Conservation (phyloP, 1,140 invertebrate species). For the Drosophila asahinai region DNA sequence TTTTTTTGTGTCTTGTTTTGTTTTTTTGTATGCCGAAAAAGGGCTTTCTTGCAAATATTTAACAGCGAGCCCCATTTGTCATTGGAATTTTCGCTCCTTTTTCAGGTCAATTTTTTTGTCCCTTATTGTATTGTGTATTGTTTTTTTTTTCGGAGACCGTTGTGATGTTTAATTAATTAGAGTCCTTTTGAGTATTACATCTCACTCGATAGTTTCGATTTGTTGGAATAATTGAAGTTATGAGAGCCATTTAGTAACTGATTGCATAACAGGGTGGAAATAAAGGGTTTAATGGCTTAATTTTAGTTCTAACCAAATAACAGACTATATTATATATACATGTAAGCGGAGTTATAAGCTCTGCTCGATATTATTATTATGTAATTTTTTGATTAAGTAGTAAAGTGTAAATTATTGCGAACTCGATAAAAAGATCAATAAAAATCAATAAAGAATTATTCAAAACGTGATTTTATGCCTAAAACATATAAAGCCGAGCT, state of each 20-base stretch:
- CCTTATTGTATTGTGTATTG: conserved; percentile 11
- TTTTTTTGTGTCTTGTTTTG: conserved; percentile 22
- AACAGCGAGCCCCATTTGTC: conserved; percentile 56
- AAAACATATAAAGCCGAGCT: too few species aligned
- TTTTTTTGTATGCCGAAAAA: conserved; percentile 38
- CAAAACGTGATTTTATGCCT: too few species aligned
- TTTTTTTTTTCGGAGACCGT: conserved; percentile 33
- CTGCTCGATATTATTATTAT: too few species aligned
- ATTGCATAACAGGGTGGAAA: neutral
- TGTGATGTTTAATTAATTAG: conserved; percentile 80
- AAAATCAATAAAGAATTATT: too few species aligned
- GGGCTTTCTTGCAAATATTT: conserved; percentile 61
- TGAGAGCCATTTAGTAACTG: conserved; percentile 2
- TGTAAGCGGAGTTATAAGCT: too few species aligned
- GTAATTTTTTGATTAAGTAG: too few species aligned
- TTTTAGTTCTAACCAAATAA: neutral
- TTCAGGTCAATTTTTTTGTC: conserved; percentile 18
- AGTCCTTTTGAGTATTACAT: conserved; percentile 62
- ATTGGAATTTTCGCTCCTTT: conserved; percentile 42
- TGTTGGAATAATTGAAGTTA: conserved; percentile 11
- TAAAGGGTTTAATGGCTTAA: neutral
- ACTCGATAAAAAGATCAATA: too few species aligned
- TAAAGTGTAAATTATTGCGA: too few species aligned
- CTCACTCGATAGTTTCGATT: conserved; percentile 21
- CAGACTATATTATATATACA: too few species aligned